Base-by-base conservation (phyloP, 2,113 vertebrate genomes). In the Polypterus senegalus region DNA sequence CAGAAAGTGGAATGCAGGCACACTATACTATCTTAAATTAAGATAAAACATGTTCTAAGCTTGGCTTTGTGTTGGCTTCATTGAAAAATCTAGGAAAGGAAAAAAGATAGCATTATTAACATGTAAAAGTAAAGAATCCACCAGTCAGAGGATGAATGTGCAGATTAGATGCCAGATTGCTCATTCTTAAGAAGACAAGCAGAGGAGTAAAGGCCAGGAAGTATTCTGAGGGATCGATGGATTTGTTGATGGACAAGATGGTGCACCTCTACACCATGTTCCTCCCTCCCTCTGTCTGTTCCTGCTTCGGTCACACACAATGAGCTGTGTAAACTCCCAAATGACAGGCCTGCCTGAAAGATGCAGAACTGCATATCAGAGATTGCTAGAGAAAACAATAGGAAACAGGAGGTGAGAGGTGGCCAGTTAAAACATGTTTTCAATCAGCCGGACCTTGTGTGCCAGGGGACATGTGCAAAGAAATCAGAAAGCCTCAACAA, bases 361-460 rank as follows among this genome's bases (percentile, higher is more conserved):
- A 46, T 0, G 27, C 8, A 10, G 48, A 63, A 65, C n/a, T 56
- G 1, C 0, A 0, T 49, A 9, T 62, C 2, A 2, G 65, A 10
- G 61, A 2, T 57, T 44, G 61, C 63, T 69, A 65, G 49, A 61
- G 65, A 46, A 27, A 72, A 64, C 66, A 61, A 65, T 63, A 65
- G 65, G 69, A 73, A 70, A 44, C 59, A 61, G n/a, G 65, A 60
- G 56, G 54, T 51, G 59, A 68, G 72, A 77, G 57, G 73, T 63
- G 67, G 70, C 67, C 66, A 67, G 69, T 45, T 54, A 11, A 75
- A 75, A 60, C 60, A 57, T 27, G 61, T 67, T 73, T 74, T 56
- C 66, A 71, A 61, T 66, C 71, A 54, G 11, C 54, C 60, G 46
- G 54, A 6, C 72, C 70, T 54, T 54, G 70, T 69, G 58, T 61